Conservation (phyloP, 2,888 invertebrate genomes). For the Microctonus hyperodae region DNA sequence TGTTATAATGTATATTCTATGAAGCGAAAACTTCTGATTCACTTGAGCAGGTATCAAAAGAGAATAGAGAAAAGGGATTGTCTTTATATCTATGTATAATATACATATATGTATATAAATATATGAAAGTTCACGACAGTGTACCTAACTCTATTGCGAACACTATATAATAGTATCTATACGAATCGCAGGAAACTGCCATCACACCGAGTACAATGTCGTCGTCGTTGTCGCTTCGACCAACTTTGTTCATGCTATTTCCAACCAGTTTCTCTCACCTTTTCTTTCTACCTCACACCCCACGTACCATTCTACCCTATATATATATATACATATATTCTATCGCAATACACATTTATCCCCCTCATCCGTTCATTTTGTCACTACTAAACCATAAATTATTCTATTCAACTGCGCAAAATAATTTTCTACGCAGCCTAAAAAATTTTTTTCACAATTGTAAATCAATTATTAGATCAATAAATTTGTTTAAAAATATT, state of each 20-base stretch:
- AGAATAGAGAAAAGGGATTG: not conserved
- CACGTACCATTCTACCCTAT: not conserved
- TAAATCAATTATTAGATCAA: not conserved
- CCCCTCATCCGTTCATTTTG: not conserved
- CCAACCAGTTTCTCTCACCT: not conserved
- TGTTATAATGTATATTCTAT: not conserved
- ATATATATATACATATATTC: not conserved
- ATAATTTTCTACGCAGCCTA: not conserved
- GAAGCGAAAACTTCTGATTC: not conserved
- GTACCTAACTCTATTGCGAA: not conserved
- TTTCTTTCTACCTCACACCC: not conserved
- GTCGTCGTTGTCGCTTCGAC: not conserved
- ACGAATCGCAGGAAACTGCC: not conserved
- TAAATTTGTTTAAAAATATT: not conserved
- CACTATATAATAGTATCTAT: slow-evolving; percentile 3
- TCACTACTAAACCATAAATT: not conserved
- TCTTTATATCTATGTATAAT: too few species aligned
- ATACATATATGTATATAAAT: too few species aligned
- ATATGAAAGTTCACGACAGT: not conserved
- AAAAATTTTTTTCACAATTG: not conserved
- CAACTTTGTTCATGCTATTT: slow-evolving; percentile 2
- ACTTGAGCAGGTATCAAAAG: not conserved
- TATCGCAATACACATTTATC: not conserved
- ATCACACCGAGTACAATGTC: slow-evolving; percentile 4
- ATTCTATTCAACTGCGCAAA: not conserved